Evolutionary conservation across 2,888 invertebrate species (phyloP), one percentile per base, ranked within the genome.

Genomic region (Acleris laterana): DNA sequence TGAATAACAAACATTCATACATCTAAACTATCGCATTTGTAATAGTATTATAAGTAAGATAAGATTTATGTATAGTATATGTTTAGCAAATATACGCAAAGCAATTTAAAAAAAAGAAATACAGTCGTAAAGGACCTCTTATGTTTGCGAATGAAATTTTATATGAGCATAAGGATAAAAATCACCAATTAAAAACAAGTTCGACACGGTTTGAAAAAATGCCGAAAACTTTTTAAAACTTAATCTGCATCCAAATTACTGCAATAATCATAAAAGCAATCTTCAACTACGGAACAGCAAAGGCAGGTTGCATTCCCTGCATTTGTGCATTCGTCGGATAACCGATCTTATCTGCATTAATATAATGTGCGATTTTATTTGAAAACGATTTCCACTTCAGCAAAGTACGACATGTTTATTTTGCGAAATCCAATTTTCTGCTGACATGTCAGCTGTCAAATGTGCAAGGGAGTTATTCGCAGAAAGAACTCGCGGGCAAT

Each of bases 391-490:
- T 63, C 61, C 65, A 69, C 20, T 66, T 42, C 48, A 57, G 53
- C 59, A 62, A 71, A 71, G 17, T 62, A 70, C 63, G 70, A 73
- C 74, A 72, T 75, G 73, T 77, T 76, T 76, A 76, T 75, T 72
- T 74, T 73, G 73, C 77, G 72, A 76, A 78, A 79, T 79, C 78
- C 78, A 79, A 80, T 80, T 78, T 78, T 72, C 71, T 72, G 68
- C 77, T 76, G 78, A 79, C 79, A 78, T 72, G 74, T 75, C 75
- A 77, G 77, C 78, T 79, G 87, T 88, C 89, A 89, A 86, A 85
- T 76, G 80, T 83, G 38, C 38, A 38, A 9, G 38, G 38, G 38
- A 38, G 38, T 38, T 38, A 38, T 38, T 38, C 38, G 11, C 38
- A 38, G 11, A 38, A 38, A 38, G 3, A 38, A 38, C 38, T 38